Base-by-base conservation (phyloP, 2,888 invertebrate species). In the Ischnus inquisitorius region DNA sequence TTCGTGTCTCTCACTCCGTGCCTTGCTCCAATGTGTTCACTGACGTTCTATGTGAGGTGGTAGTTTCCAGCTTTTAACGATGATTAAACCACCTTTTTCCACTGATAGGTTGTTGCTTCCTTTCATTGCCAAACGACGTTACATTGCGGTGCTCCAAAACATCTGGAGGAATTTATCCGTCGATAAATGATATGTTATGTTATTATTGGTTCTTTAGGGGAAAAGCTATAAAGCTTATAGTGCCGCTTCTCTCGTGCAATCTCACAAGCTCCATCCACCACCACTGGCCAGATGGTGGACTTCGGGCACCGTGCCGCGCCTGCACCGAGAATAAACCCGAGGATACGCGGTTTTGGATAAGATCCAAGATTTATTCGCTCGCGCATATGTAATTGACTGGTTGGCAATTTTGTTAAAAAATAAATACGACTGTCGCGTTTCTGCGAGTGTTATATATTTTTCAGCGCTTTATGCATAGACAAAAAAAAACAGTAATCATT, bases 51-150 rank as follows among this genome's bases (percentile, higher is more conserved):
- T 54, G 41, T 65, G n/a, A 22, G 41, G 39, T 19, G 25, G 46
- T 34, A 34, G 3, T 34, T 22, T 34, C 39, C 25, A 41, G 65
- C 76, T 76, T 41, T 76, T 76, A 67, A 76, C 65, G 65, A 41
- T 76, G 65, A 76, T 65, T 76, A 76, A 65, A 39, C 65, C n/a
- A 14, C 16, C 34, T 34, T 62, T 46, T 14, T 22, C 54, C 62
- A n/a, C 10, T 46, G 12, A 1, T 16, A 51, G n/a, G 19, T 10
- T 8, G 19, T 25, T n/a, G 19, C 16, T 34, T 39, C 28, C 8
- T 22, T 19, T 39, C 39, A 2, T 34, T 51, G 16, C 12, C 19
- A 19, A 34, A 16, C 12, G 1, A 39, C 12, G 41, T 69, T 51
- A 34, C 28, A 16, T 68, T 48, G 68, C 48, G 25, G 6, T 48